Base-by-base conservation (phyloP, 2,888 invertebrate genomes). In the Himalopsyche tibetana region DNA sequence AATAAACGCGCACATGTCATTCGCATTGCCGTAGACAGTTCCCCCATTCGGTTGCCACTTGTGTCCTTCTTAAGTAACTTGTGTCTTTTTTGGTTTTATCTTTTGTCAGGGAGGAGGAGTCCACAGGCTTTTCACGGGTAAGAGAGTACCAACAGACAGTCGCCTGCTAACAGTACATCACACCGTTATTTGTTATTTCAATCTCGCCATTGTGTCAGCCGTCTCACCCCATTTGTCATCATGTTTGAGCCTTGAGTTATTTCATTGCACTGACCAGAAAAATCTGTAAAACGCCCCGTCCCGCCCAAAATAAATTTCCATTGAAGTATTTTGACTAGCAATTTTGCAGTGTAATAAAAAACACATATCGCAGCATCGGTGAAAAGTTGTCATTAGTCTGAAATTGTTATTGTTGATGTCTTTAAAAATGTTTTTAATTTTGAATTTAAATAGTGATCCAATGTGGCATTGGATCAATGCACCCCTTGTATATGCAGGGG, bases 31-130 rank as follows among this genome's bases (percentile, higher is more conserved):
- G 8, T 19, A 28, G 19, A 19, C 80, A 5, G 38, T 80, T 80
- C n/a, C 19, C 28, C 19, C 36, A 55, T 80, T 84, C n/a, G 6
- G 38, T 83, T 84, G 36, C 38, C 74, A 45, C 28, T n/a, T 40
- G 15, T 45, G 19, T 51, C 38, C 3, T 74, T 56, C 19, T 55
- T 81, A 42, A 85, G 84, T 85, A 85, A 85, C 82, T 45, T 85
- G 63, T 85, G 15, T 80, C 63, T 89, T 87, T n/a, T 89, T 87
- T 89, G 63, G 63, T 74, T 88, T 85, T 83, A 51, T 84, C 84
- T 87, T 93, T 93, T 92, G 93, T 93, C 93, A 93, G 93, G 93
- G 93, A 93, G 93, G 93, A 93, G 92, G 93, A 93, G 92, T 82
- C 92, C 92, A 91, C 92, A 92, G 93, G 93, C 92, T 93, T 92